phyloP scores from a whole-genome alignment of 2,113 vertebrate genomes.

The Toxotes jaculatrix region DNA sequence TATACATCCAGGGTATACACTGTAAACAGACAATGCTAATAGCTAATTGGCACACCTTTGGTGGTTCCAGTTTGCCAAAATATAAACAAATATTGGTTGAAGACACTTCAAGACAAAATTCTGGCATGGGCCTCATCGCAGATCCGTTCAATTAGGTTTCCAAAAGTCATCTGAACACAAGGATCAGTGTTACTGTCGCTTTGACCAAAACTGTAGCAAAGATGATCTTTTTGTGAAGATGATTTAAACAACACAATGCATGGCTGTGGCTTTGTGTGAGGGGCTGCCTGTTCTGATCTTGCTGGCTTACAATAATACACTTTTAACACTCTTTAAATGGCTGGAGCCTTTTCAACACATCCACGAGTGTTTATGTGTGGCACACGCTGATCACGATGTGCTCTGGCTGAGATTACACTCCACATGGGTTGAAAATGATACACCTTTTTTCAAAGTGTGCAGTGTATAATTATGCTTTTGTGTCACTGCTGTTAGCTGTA shows the following conservation, averaged over 20 bases:
- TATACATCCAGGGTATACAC: too few species aligned
- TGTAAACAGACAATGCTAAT: too few species aligned
- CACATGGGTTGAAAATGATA: slow-evolving; percentile 62
- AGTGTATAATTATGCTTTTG: slow-evolving; percentile 69
- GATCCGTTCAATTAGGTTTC: slow-evolving; percentile 25
- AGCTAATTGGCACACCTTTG: too few species aligned
- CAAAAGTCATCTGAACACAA: slow-evolving; percentile 48
- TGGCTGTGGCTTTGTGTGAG: slow-evolving; percentile 76
- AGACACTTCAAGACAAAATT: slow-evolving; percentile 2
- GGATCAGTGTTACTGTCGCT: not conserved
- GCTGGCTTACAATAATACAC: slow-evolving; percentile 40
- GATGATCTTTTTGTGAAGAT: slow-evolving; percentile 46
- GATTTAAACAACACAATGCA: slow-evolving; percentile 63
- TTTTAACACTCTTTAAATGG: slow-evolving; percentile 54
- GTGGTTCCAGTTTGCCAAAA: too few species aligned
- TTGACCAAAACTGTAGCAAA: not conserved
- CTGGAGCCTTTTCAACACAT: slow-evolving; percentile 62
- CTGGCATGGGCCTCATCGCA: slow-evolving; percentile 53
- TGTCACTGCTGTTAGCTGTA: slow-evolving; percentile 63
- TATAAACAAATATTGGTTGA: too few species aligned
- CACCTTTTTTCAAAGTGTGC: slow-evolving; percentile 54
- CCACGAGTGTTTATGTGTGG: not conserved
- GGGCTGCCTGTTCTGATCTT: slow-evolving; percentile 74
- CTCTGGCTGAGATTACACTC: slow-evolving; percentile 14
- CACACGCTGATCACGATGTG: not conserved